Evolutionary conservation across 2,888 invertebrate genomes (phyloP).

Genomic region (Lottia scabra): DNA sequence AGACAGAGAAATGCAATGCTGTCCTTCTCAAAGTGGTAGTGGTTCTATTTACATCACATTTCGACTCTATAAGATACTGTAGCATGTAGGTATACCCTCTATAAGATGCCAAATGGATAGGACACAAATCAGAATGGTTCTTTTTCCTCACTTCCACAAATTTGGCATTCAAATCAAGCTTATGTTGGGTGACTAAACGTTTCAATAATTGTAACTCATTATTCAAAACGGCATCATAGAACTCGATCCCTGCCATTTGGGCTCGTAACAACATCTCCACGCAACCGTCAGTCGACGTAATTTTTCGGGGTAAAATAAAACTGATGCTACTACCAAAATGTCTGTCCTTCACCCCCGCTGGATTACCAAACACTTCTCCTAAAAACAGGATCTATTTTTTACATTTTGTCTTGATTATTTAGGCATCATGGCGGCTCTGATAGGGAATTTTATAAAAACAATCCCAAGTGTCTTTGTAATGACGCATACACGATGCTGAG

Average conservation of each 20-base stretch:
- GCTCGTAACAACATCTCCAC: conserved; percentile 53
- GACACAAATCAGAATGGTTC: conserved; percentile 67
- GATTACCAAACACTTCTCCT: background rate
- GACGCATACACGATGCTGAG: background rate
- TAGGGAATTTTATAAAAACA: conserved; percentile 21
- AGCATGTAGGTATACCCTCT: conserved; percentile 67
- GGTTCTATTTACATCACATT: conserved; percentile 66
- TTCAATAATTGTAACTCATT: conserved; percentile 65
- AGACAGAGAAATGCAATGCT: conserved; percentile 69
- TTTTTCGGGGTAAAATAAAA: conserved; percentile 2
- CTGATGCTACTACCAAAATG: conserved; percentile 9
- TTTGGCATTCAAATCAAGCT: conserved; percentile 67
- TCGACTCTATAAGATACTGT: conserved; percentile 63
- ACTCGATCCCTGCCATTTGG: conserved; percentile 65
- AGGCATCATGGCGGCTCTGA: conserved; percentile 21
- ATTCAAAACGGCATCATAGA: conserved; percentile 68
- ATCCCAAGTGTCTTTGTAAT: conserved; percentile 13
- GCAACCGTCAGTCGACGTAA: conserved; percentile 15
- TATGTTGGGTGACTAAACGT: conserved; percentile 65
- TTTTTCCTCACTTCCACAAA: conserved; percentile 67
- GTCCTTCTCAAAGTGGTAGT: conserved; percentile 65
- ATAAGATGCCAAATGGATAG: conserved; percentile 67
- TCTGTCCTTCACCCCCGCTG: conserved; percentile 6
- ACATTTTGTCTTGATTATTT: background rate
- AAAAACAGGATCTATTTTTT: background rate